Conservation (phyloP, 2,797 vertebrate species). For the Fratercula arctica region DNA sequence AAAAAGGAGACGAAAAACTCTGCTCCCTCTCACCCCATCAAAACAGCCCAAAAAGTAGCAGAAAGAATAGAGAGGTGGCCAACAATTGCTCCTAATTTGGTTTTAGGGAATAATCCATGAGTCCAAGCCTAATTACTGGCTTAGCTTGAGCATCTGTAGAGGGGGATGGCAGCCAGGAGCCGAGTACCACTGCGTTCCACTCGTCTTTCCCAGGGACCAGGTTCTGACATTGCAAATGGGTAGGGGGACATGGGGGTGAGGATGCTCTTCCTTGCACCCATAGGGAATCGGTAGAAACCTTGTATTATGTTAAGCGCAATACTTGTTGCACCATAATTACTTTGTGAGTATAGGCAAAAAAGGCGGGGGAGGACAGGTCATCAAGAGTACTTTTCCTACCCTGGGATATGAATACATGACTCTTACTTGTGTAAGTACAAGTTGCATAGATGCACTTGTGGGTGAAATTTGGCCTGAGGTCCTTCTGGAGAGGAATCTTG, state of each 20-base stretch:
- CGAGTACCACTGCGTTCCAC: rapidly evolving
- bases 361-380: neutral
- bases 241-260: too few relatives aligned
- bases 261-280: neutral
- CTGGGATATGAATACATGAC: constrained; percentile 35
- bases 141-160: neutral
- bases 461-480: constrained; percentile 54
- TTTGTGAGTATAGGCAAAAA: neutral
- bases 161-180: neutral
- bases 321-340: neutral
- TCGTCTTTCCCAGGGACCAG: rapidly evolving
- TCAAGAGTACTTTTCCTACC: constrained; percentile 46
- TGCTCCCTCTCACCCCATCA: neutral
- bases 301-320: neutral
- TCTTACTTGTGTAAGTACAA: constrained; percentile 15
- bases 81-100: neutral
- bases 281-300: neutral
- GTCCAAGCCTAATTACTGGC: neutral
- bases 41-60: neutral
- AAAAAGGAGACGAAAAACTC: neutral
- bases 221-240: neutral
- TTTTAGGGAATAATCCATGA: neutral
- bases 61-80: neutral
- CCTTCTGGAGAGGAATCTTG: constrained; percentile 33
- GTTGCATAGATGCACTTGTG: constrained; percentile 1